These are phyloP conservation scores for Xestia rhomboidea DNA, from an alignment of 2,888 invertebrate species.

Conservation along the genomic window DNA sequence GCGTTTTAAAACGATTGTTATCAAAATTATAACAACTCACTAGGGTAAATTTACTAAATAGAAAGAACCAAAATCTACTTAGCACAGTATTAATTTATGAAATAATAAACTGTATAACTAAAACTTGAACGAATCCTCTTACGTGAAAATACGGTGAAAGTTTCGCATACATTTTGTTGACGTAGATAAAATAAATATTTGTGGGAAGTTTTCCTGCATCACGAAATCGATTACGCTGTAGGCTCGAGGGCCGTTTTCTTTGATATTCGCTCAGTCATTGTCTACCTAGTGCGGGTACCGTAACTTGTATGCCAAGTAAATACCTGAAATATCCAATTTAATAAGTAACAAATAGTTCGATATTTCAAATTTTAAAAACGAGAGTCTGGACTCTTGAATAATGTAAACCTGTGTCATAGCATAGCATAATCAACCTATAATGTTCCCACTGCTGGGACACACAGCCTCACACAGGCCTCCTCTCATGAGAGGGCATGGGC, in stretches of 20 bases:
- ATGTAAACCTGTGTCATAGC: not conserved
- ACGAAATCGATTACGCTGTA: slow-evolving; percentile 66
- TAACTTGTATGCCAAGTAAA: slow-evolving; percentile 40
- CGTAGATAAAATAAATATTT: slow-evolving; percentile 59
- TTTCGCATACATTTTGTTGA: slow-evolving; percentile 43
- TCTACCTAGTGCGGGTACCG: slow-evolving; percentile 52
- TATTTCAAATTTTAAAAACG: not conserved
- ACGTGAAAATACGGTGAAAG: slow-evolving; percentile 5
- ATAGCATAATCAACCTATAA: no score
- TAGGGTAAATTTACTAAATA: slow-evolving; percentile 34
- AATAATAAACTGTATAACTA: slow-evolving; percentile 27
- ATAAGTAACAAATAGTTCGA: not conserved
- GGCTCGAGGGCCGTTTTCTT: slow-evolving; percentile 49
- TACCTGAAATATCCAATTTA: slow-evolving; percentile 28
- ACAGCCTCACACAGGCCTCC: no score
- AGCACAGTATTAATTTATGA: slow-evolving; percentile 36
- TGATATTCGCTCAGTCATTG: slow-evolving; percentile 70
- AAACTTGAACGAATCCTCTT: slow-evolving; percentile 36
- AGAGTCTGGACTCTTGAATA: not conserved
- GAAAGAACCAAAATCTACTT: slow-evolving; percentile 48
- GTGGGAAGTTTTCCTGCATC: slow-evolving; percentile 62
- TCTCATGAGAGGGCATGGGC: no score
- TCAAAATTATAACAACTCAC: slow-evolving; percentile 23
- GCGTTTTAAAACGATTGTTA: slow-evolving; percentile 28
- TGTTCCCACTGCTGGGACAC: no score